phyloP scores from a whole-genome alignment of 2,888 invertebrate species.

The Chydorus sphaericus region DNA sequence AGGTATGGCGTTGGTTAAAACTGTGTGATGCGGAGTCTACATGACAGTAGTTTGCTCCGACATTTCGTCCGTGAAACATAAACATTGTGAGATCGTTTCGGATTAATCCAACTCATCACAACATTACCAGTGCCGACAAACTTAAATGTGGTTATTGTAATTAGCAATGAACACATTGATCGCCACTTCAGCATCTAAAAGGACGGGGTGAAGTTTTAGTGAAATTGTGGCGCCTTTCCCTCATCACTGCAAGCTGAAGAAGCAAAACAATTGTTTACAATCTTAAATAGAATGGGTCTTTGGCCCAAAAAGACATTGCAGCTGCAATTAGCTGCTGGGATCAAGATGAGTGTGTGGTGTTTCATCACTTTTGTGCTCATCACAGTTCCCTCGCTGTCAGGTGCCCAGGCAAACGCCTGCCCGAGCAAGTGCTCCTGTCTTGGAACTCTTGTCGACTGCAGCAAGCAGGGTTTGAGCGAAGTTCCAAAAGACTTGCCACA shows the following conservation, averaged over 20 bases:
- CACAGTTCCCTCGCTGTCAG: neutral
- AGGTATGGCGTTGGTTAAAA: neutral
- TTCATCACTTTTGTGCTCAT: neutral
- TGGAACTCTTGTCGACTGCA: conserved; percentile 58
- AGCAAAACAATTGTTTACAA: neutral
- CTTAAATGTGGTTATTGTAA: neutral
- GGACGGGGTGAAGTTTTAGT: too few species aligned
- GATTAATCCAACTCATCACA: neutral
- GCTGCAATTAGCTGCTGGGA: neutral
- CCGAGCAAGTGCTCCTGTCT: conserved; percentile 56
- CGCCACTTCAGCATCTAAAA: too few species aligned
- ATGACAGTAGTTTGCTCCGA: neutral
- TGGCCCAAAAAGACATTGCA: neutral
- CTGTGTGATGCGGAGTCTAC: too few species aligned
- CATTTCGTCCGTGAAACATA: neutral
- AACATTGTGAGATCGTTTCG: neutral
- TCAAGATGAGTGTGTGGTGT: neutral
- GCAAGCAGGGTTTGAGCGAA: conserved; percentile 48
- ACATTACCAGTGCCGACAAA: neutral
- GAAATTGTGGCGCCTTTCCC: too few species aligned
- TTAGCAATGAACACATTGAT: too few species aligned
- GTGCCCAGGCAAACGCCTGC: conserved; percentile 29
- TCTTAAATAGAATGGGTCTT: neutral
- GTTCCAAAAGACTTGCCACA: conserved; percentile 55
- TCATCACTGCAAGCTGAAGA: too few species aligned